phyloP scores from a whole-genome alignment of 2,113 vertebrate genomes.

The Mobula hypostoma region DNA sequence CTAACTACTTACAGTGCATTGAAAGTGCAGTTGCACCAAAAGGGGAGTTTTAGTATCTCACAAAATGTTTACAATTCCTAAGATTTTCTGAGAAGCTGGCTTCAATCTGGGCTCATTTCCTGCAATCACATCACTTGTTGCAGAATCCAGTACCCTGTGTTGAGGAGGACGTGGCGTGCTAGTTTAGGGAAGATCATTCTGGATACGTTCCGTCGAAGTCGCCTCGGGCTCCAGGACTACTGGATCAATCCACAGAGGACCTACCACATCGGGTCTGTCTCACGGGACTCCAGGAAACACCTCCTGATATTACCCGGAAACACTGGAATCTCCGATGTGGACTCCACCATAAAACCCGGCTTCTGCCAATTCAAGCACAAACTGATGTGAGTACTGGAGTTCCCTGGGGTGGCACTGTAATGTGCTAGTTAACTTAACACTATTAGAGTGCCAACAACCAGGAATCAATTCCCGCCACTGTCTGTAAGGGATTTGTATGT shows the following conservation, averaged over 20 bases:
- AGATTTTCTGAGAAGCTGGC: neutral
- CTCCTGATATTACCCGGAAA: neutral
- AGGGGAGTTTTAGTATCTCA: neutral
- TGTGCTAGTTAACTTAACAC: too few species aligned
- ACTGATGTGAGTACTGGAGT: neutral
- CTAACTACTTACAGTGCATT: neutral
- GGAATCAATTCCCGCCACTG: too few species aligned
- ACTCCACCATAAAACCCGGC: conserved; percentile 18
- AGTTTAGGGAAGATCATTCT: neutral
- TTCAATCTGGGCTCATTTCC: neutral
- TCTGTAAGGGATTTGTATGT: too few species aligned
- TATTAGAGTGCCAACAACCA: too few species aligned
- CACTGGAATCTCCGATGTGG: conserved; percentile 5
- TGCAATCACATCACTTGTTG: neutral
- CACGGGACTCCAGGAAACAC: neutral
- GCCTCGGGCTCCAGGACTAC: neutral
- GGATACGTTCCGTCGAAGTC: conserved; percentile 17
- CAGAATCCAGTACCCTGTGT: neutral
- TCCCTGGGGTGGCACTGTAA: too few species aligned
- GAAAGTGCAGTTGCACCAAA: neutral
- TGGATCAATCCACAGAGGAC: conserved; percentile 4
- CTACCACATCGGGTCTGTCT: neutral
- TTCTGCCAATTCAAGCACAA: neutral
- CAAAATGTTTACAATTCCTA: neutral
- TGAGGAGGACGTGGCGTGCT: neutral